Evolutionary conservation across 2,797 vertebrate genomes (phyloP).

Genomic region (Falco novaeseelandiae): DNA sequence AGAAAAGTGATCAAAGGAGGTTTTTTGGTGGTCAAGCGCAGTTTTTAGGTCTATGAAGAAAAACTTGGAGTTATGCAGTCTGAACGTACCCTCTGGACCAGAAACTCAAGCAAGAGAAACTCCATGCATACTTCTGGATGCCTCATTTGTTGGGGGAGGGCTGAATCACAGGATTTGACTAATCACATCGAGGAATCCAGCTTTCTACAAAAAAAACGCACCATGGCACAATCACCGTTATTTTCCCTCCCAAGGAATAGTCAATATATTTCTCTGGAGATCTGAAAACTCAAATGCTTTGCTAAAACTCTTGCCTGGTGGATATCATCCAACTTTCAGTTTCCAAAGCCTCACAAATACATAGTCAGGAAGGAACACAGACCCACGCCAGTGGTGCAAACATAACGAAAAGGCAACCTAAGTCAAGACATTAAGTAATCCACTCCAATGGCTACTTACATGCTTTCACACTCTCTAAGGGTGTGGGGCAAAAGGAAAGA

Average conservation of each 20-base stretch:
- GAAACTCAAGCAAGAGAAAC: neutral
- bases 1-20: neutral
- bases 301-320: neutral
- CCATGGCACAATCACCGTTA: neutral
- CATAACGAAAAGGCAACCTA: neutral
- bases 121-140: neutral
- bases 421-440: neutral
- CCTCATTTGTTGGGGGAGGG: neutral
- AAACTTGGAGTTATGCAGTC: neutral
- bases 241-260: neutral
- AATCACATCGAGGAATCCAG: neutral
- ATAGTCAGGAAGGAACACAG: neutral
- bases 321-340: neutral
- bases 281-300: neutral
- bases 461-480: neutral
- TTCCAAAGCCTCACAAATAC: neutral
- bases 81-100: neutral
- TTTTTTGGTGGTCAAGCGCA: neutral
- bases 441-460: neutral
- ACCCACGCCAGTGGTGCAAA: neutral
- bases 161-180: neutral
- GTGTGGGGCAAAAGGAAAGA: neutral
- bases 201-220: neutral
- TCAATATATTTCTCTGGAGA: accelerated
- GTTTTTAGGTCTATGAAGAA: accelerated